These are phyloP conservation scores for Horisme vitalbata DNA, from an alignment of 2,888 invertebrate genomes.

Conservation along the genomic window DNA sequence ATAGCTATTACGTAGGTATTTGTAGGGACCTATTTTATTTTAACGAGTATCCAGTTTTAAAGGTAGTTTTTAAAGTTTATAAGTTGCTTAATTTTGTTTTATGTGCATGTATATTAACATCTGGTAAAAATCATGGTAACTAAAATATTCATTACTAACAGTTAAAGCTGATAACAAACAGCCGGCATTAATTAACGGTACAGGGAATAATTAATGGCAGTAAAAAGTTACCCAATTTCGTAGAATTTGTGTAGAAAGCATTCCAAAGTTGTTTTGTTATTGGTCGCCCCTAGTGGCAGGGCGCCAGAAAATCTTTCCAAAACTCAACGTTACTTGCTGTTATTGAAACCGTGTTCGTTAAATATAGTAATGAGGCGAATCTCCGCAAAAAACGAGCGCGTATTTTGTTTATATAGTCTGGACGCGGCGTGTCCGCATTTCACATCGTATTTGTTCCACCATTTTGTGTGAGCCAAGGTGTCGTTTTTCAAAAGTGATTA, in stretches of 20 bases:
- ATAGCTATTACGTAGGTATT: too few species aligned
- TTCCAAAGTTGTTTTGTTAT: conserved; percentile 54
- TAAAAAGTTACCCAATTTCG: conserved; percentile 47
- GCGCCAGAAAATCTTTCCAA: conserved; percentile 45
- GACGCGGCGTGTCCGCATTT: conserved; percentile 50
- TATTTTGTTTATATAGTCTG: conserved; percentile 47
- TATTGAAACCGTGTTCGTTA: conserved; percentile 45
- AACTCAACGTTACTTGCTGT: conserved; percentile 31
- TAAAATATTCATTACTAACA: conserved; percentile 31
- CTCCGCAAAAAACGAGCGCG: conserved; percentile 46
- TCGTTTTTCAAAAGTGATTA: conserved; percentile 61
- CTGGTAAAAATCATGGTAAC: conserved; percentile 23
- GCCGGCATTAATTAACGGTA: conserved; percentile 28
- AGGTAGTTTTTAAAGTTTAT: too few species aligned
- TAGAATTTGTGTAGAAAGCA: conserved; percentile 48
- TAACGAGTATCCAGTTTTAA: too few species aligned
- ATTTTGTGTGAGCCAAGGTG: conserved; percentile 44
- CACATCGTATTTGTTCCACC: conserved; percentile 48
- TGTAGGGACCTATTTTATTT: too few species aligned
- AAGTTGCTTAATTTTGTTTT: conserved; percentile 5
- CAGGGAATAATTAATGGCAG: conserved; percentile 38
- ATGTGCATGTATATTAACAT: conserved; percentile 26
- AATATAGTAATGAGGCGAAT: conserved; percentile 55
- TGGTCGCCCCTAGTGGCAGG: conserved; percentile 44
- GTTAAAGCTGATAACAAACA: conserved; percentile 17